These are phyloP conservation scores for Phycodurus eques DNA, from an alignment of 2,113 vertebrate genomes.

Conservation along the genomic window DNA sequence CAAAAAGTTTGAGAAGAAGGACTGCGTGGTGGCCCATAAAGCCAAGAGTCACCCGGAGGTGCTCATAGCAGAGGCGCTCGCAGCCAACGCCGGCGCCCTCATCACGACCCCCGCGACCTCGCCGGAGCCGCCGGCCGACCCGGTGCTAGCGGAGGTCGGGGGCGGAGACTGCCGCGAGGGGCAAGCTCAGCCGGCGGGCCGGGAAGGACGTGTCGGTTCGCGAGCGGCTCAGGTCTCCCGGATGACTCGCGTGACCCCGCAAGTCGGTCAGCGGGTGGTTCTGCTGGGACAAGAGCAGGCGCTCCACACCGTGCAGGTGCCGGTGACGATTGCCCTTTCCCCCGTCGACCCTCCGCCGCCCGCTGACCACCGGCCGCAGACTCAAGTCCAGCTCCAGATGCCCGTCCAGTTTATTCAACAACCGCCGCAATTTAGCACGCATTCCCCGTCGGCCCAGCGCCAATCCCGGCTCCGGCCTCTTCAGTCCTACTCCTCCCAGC, in stretches of 20 bases:
- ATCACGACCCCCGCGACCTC: conserved; percentile 88
- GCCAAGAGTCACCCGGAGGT: conserved; percentile 97
- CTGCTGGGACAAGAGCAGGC: conserved; percentile 71
- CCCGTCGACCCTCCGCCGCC: conserved; percentile 61
- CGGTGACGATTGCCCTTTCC: conserved; percentile 70
- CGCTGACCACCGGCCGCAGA: conserved; percentile 62
- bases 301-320: conserved; percentile 73
- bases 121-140: conserved; percentile 66
- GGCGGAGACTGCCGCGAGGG: conserved; percentile 22
- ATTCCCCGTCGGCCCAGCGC: conserved; percentile 49
- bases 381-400: conserved; percentile 74
- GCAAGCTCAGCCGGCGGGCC: conserved; percentile 69
- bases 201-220: conserved; percentile 58
- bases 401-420: conserved; percentile 72
- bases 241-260: conserved; percentile 53
- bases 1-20: conserved; percentile 99
- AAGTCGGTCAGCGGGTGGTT: conserved; percentile 69
- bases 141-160: conserved; percentile 50
- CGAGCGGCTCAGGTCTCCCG: conserved; percentile 58
- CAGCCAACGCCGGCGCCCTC: conserved; percentile 90
- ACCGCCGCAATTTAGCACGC: conserved; percentile 68
- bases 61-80: conserved; percentile 93
- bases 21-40: conserved; percentile 97
- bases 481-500: conserved; percentile 58
- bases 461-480: conserved; percentile 66